phyloP scores from a whole-genome alignment of 2,113 vertebrate genomes.

The Myotis lucifugus region DNA sequence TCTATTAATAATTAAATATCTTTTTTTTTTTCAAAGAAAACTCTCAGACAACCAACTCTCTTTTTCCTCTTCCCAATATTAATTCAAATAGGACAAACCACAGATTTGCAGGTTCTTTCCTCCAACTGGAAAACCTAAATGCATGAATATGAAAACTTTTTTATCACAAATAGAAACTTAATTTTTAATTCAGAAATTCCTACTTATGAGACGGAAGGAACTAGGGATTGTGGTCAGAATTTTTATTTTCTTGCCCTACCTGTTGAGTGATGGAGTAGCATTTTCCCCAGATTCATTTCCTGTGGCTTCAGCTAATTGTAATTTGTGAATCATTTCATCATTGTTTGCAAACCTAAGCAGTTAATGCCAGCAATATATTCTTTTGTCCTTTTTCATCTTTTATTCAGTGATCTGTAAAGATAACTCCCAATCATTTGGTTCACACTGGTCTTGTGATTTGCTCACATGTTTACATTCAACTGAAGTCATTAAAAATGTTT shows the following conservation, averaged over 20 bases:
- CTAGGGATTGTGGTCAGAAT: not conserved
- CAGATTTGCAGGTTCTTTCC: slow-evolving; percentile 24
- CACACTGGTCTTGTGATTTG: not conserved
- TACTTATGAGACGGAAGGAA: not conserved
- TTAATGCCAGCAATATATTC: slow-evolving; percentile 19
- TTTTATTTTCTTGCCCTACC: not conserved
- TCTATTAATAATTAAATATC: slow-evolving; percentile 8
- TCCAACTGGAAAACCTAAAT: slow-evolving; percentile 21
- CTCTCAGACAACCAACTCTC: not conserved
- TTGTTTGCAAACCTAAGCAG: slow-evolving; percentile 31
- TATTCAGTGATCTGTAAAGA: slow-evolving; percentile 28
- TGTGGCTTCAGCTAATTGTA: not conserved
- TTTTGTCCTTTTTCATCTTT: slow-evolving; percentile 13
- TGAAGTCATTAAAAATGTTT: not conserved
- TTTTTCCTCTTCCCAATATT: not conserved
- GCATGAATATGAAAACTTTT: slow-evolving; percentile 23
- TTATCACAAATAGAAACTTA: not conserved
- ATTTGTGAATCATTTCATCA: slow-evolving; percentile 49
- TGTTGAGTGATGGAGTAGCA: not conserved
- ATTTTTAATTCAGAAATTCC: slow-evolving; percentile 21
- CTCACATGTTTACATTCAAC: slow-evolving; percentile 47
- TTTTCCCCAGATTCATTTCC: slow-evolving; percentile 46
- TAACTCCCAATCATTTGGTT: not conserved
- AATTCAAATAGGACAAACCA: not conserved
- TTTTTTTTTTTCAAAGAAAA: not conserved